phyloP scores from a whole-genome alignment of 2,888 invertebrate species.

The Polietes domitor region DNA sequence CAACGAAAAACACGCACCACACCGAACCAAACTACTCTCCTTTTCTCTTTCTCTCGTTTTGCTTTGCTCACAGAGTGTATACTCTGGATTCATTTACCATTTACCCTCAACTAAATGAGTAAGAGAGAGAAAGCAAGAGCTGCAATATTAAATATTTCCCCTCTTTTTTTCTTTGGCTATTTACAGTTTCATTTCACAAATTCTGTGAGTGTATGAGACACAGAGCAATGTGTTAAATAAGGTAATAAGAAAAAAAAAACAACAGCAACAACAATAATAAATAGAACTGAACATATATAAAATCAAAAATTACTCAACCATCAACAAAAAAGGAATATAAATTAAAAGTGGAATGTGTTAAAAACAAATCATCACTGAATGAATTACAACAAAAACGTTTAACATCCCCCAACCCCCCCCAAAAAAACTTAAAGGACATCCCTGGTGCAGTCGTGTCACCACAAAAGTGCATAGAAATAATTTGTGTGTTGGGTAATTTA shows the following conservation, averaged over 20 bases:
- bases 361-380: background rate
- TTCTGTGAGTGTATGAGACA: conserved; percentile 39
- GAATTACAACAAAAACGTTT: background rate
- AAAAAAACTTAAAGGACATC: conserved; percentile 6
- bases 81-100: background rate
- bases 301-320: background rate
- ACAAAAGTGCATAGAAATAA: conserved; percentile 17
- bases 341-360: background rate
- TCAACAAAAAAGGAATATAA: background rate
- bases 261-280: background rate
- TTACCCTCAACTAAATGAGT: conserved; percentile 31
- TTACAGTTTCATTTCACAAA: conserved; percentile 50
- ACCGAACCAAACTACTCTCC: conserved; percentile 41
- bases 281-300: background rate
- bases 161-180: conserved; percentile 48
- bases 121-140: conserved; percentile 64
- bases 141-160: conserved; percentile 26
- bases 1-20: conserved; percentile 26
- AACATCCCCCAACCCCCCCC: background rate
- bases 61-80: background rate
- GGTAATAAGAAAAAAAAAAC: background rate
- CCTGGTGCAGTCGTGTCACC: background rate
- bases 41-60: conserved; percentile 56
- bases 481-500: conserved; percentile 45
- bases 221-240: background rate